These are phyloP conservation scores for Procambarus clarkii DNA, from an alignment of 1,140 invertebrate genomes.

Conservation along the genomic window DNA sequence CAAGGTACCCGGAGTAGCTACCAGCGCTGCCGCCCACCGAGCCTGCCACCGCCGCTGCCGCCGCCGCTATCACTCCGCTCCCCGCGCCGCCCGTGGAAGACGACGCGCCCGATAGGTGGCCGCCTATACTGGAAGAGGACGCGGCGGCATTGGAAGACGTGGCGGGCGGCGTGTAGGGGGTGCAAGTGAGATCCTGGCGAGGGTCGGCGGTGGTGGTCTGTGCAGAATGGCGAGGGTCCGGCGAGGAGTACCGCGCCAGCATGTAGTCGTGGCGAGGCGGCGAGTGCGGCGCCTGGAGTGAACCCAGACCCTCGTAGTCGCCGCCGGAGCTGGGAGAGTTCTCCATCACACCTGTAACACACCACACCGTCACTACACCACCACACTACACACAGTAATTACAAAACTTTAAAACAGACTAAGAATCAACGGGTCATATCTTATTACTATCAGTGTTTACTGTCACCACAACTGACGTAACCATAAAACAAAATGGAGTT, in stretches of 20 bases:
- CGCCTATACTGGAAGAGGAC: constrained; percentile 44
- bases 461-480: too few relatives aligned
- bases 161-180: constrained; percentile 57
- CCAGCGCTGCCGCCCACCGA: constrained; percentile 39
- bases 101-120: constrained; percentile 38
- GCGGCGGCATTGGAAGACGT: constrained; percentile 47
- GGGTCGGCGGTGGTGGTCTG: constrained; percentile 39
- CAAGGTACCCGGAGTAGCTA: constrained; percentile 52
- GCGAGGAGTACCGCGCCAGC: constrained; percentile 56
- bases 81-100: constrained; percentile 52
- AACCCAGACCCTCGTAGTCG: constrained; percentile 62
- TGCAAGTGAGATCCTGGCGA: constrained; percentile 56
- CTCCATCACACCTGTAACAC: constrained; percentile 60
- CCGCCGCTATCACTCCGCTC: constrained; percentile 33
- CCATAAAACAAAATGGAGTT: too few relatives aligned
- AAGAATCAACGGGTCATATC: too few relatives aligned
- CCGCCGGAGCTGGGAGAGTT: constrained; percentile 60
- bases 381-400: too few relatives aligned
- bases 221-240: constrained; percentile 45
- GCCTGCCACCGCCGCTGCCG: constrained; percentile 44
- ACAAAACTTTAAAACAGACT: too few relatives aligned
- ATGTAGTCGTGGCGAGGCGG: constrained; percentile 63
- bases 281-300: constrained; percentile 32
- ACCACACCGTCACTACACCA: background rate
- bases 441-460: too few relatives aligned